These are phyloP conservation scores for Xenopus tropicalis DNA, from an alignment of 2,113 vertebrate species.

Conservation along the genomic window DNA sequence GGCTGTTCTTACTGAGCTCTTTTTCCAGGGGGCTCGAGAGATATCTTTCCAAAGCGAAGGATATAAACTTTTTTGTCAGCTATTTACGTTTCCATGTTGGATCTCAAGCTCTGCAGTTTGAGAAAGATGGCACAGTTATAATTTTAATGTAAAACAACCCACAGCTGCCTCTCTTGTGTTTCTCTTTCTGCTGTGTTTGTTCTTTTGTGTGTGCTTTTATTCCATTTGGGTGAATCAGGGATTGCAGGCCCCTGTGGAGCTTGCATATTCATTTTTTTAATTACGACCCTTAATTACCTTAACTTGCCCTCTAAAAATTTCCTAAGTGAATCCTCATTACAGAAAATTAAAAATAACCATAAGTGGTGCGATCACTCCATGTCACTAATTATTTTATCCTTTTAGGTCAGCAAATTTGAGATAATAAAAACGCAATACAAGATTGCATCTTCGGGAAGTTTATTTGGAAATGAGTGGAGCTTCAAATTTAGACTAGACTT, in stretches of 20 bases:
- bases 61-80: neutral
- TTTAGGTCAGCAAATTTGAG: constrained; percentile 55
- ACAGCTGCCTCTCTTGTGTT: neutral
- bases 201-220: constrained; percentile 14
- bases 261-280: constrained; percentile 52
- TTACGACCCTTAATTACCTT: constrained; percentile 45
- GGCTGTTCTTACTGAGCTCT: too few relatives aligned
- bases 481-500: too few relatives aligned
- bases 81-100: neutral
- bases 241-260: constrained; percentile 39
- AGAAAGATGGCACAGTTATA: constrained; percentile 1
- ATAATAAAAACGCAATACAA: constrained; percentile 47
- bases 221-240: constrained; percentile 37
- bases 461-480: constrained; percentile 56
- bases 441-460: constrained; percentile 51
- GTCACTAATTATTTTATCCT: constrained; percentile 43
- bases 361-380: constrained; percentile 39
- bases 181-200: constrained; percentile 29
- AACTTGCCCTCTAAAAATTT: constrained; percentile 44
- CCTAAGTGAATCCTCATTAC: constrained; percentile 47
- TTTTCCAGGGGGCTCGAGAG: too few relatives aligned
- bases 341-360: constrained; percentile 42
- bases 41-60: too few relatives aligned
- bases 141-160: constrained; percentile 26
- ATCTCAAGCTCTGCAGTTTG: neutral